Conservation (phyloP, 2,113 vertebrate genomes). For the Cyprinodon brontotheroides region DNA sequence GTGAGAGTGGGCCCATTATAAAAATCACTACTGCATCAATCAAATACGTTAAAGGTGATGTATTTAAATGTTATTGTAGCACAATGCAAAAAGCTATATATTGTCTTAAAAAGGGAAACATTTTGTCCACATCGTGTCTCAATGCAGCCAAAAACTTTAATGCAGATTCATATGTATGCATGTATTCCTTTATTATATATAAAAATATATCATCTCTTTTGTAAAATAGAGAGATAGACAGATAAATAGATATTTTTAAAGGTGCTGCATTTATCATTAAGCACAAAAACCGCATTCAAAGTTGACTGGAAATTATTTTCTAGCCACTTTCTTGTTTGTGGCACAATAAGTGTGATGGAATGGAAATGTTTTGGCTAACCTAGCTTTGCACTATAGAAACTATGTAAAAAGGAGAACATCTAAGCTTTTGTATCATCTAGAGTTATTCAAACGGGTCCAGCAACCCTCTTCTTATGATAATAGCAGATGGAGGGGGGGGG, state of each 20-base stretch:
- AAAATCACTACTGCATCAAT: conserved; percentile 65
- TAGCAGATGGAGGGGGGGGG: conserved; percentile 51
- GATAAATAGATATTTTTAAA: background rate
- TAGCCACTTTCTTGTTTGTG: conserved; percentile 12
- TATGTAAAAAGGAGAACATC: conserved; percentile 71
- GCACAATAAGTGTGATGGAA: conserved; percentile 61
- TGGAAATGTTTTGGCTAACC: conserved; percentile 67
- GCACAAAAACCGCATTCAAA: conserved; percentile 25
- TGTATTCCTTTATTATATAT: background rate
- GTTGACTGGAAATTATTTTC: conserved; percentile 39
- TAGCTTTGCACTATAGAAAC: conserved; percentile 60
- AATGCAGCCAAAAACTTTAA: background rate
- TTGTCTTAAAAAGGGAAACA: background rate
- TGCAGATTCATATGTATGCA: background rate
- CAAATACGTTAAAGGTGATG: conserved; percentile 54
- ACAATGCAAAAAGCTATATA: conserved; percentile 14
- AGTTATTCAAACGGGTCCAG: conserved; percentile 76
- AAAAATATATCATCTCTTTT: background rate
- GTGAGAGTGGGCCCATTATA: conserved; percentile 65
- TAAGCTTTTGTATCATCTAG: conserved; percentile 67
- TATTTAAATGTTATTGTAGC: conserved; percentile 39
- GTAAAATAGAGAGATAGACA: too few species aligned
- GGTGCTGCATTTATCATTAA: background rate
- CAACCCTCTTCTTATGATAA: conserved; percentile 79
- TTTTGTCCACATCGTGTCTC: background rate